Base-by-base conservation (phyloP, 2,113 vertebrate species). In the Labrus mixtus region DNA sequence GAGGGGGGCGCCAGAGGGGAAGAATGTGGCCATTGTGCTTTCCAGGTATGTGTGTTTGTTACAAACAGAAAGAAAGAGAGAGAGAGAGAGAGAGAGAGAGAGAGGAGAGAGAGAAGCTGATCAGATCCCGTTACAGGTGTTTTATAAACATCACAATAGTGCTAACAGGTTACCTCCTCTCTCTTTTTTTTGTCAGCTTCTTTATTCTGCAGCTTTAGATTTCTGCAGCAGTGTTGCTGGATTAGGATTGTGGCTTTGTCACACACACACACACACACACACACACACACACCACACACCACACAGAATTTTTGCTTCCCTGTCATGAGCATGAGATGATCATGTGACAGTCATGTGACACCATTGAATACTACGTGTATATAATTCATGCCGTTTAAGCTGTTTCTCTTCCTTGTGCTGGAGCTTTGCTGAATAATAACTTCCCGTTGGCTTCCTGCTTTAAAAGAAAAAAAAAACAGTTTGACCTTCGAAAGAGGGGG, bases 1-100 rank as follows among this genome's bases (percentile, higher is more conserved):
- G 55, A 17, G 16, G 15, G 13, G 57, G n/a, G 36, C 13, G 57
- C 59, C 36, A 50, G 80, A 85, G 76, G 29, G 81, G 83, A 91
- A 94, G 88, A 93, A 93, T 92, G 92, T 77, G 68, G 33, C 85
- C 92, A 92, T 94, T 93, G 91, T 93, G 79, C 76, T 88, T 79
- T 78, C 56, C 83, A 87, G 88, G 90, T 92, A 92, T 93, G 89
- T 90, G 81, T 90, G 81, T 87, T 78, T 90, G 90, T 84, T 76
- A 87, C 79, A 89, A 87, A 83, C 74, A 90, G 72, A 87, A 72
- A 71, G 89, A 33, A 33, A 33, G 29, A 33, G 29, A 33, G 29
- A 2, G 59, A 51, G 82, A 83, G 84, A 83, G 78, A 43, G 63
- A 80, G 67, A 63, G 79, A 60, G 60, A 25, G 68, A 57, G 73